Base-by-base conservation (phyloP, 1,140 invertebrate genomes). In the Polypedilum vanderplanki region DNA sequence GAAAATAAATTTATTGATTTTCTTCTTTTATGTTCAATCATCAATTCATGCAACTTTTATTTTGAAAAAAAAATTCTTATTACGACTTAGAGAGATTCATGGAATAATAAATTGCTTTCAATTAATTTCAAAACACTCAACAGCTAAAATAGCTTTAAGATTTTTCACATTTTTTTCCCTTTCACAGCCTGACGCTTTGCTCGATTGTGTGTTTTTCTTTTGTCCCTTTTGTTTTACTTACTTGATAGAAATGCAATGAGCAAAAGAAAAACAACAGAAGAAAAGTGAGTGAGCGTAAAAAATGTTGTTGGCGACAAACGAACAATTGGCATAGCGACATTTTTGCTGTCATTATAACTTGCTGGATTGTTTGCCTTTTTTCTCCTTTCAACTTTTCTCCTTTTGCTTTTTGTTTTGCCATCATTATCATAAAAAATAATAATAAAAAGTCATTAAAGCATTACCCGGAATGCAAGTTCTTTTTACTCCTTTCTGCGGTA, bases 281-380 rank as follows among this genome's bases (percentile, higher is more conserved):
- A n/a, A n/a, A n/a, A 33, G 46, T 12, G n/a, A 46, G 12, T 57
- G 46, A n/a, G 46, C 46, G n/a, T 33, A 33, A 33, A 33, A 33
- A 33, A 33, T 33, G 24, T 33, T 57, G 46, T 15, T 57, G 46
- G 46, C 46, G 12, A 57, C 46, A 15, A 57, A 57, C 15, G 46
- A 57, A 57, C 46, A 57, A 57, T 57, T 57, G 46, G 46, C 46
- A 57, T n/a, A 57, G 46, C 46, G 46, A 57, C 46, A 57, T 57
- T 57, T 57, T n/a, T n/a, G 46, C 12, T 57, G 46, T 57, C 46
- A 57, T 57, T 57, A 57, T 57, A n/a, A n/a, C 9, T 33, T 57
- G 46, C 10, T 12, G n/a, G 46, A 57, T 57, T 15, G 12, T 15
- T 57, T 57, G 9, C 41, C 46, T 57, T 57, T 57, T 57, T 57